Conservation (phyloP, 2,113 vertebrate species). For the Colius striatus region DNA sequence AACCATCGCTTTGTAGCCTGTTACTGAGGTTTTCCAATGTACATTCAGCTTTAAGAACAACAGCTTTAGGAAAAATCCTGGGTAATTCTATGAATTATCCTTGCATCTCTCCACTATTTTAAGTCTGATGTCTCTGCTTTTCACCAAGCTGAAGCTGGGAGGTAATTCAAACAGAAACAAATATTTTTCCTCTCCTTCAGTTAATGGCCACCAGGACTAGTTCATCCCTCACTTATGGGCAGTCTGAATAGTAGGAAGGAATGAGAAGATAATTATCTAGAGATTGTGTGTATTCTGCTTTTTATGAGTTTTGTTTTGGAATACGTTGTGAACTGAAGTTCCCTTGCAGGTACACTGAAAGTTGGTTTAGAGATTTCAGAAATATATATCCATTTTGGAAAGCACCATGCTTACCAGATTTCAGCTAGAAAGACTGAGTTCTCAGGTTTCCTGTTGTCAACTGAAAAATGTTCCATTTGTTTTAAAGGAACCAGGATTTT, state of each 20-base stretch:
- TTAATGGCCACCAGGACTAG: accelerated
- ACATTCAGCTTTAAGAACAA: not conserved
- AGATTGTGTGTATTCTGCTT: not conserved
- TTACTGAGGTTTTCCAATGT: not conserved
- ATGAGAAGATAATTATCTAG: not conserved
- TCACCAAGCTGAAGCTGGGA: not conserved
- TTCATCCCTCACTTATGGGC: not conserved
- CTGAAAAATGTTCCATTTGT: not conserved
- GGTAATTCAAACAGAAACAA: not conserved
- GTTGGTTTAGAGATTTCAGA: not conserved
- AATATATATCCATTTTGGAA: not conserved
- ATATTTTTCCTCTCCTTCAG: not conserved
- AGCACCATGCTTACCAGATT: not conserved
- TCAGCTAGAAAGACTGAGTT: not conserved
- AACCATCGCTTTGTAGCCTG: not conserved
- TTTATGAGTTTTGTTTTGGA: not conserved
- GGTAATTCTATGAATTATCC: not conserved
- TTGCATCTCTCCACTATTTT: not conserved
- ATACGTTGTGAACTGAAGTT: not conserved
- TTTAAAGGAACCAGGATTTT: not conserved
- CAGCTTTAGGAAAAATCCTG: not conserved
- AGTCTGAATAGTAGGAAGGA: not conserved
- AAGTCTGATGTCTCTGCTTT: not conserved
- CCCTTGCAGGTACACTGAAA: not conserved
- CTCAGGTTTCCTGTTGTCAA: not conserved